Percentiles rank a stretch among this genome's conserved stretches.
Evolutionary conservation across 2,113 vertebrate species (phyloP).

Genomic region (Larimichthys crocea): DNA sequence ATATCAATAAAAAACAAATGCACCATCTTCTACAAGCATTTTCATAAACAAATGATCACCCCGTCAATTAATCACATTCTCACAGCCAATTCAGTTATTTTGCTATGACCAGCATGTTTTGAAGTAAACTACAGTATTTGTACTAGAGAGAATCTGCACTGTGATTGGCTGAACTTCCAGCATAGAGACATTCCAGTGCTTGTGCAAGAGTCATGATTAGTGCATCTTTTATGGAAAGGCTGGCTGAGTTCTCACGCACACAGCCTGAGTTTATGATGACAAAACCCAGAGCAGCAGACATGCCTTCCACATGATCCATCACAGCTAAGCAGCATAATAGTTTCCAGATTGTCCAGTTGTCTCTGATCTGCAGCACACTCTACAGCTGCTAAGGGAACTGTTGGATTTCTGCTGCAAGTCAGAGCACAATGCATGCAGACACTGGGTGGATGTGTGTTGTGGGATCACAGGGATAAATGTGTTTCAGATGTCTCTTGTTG

Average conservation of each 20-base stretch:
- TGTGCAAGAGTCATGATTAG: background rate
- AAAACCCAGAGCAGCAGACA: constrained; percentile 66
- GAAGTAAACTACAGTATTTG: background rate
- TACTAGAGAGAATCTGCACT: background rate
- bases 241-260: constrained; percentile 54
- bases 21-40: too few relatives aligned
- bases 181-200: constrained; percentile 3
- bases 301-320: constrained; percentile 69
- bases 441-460: background rate
- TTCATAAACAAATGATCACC: too few relatives aligned
- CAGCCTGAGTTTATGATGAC: constrained; percentile 56
- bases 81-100: background rate
- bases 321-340: constrained; percentile 50
- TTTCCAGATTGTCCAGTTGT: constrained; percentile 63
- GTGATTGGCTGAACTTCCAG: background rate
- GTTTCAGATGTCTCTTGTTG: constrained; percentile 1
- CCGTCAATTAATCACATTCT: background rate
- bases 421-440: background rate
- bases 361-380: constrained; percentile 29
- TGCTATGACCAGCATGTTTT: background rate
- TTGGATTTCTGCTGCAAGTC: background rate
- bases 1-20: background rate
- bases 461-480: background rate
- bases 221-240: constrained; percentile 41
- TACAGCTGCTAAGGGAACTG: constrained; percentile 3